Evolutionary conservation across 2,113 vertebrate genomes (phyloP).

Genomic region (Oostethus manadensis): DNA sequence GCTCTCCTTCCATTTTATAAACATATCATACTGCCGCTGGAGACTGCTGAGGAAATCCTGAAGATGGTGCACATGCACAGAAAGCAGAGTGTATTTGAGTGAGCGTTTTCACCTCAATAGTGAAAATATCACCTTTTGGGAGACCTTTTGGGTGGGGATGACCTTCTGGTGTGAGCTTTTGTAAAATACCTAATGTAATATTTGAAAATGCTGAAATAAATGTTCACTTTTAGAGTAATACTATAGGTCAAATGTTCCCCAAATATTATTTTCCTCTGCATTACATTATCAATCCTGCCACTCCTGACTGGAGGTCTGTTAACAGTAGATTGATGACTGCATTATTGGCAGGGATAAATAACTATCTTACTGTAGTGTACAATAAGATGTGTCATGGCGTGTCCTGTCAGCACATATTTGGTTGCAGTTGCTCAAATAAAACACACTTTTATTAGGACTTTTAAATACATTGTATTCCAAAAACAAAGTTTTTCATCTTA

Average conservation of each 20-base stretch:
- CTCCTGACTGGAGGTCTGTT: no score
- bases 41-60: constrained; percentile 42
- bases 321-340: no score
- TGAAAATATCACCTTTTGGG: constrained; percentile 75
- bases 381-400: constrained; percentile 14
- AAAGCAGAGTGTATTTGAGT: constrained; percentile 33
- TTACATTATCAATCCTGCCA: constrained; percentile 27
- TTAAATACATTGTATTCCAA: not conserved
- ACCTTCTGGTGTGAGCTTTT: constrained; percentile 69
- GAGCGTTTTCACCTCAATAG: constrained; percentile 53
- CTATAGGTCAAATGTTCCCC: constrained; percentile 38
- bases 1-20: constrained; percentile 19
- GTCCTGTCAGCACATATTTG: constrained; percentile 43
- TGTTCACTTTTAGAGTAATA: constrained; percentile 7
- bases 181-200: constrained; percentile 45
- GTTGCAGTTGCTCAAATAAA: constrained; percentile 11
- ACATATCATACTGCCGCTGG: constrained; percentile 13
- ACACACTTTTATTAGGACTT: not conserved
- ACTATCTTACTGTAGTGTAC: constrained; percentile 45
- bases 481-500: not conserved
- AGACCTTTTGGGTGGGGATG: constrained; percentile 66
- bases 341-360: constrained; percentile 35
- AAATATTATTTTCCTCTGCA: constrained; percentile 23
- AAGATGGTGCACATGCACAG: constrained; percentile 55
- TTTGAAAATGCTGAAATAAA: not conserved